Percentiles rank a stretch among this genome's conserved stretches.
phyloP scores from a whole-genome alignment of 2,888 invertebrate genomes.

The Abrostola tripartita region DNA sequence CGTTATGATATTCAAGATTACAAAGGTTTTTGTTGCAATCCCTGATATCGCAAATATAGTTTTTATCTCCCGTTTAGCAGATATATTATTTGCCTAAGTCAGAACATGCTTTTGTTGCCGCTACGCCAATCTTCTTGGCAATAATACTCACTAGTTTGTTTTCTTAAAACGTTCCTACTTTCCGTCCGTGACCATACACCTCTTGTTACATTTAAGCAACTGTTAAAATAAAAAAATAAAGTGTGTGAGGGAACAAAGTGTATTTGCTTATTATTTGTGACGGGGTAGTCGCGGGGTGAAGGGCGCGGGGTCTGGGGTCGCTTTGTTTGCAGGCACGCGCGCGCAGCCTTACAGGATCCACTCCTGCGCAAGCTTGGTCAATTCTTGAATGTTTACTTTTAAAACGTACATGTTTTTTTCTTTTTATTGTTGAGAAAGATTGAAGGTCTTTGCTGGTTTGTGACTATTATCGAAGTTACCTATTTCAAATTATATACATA shows the following conservation, averaged over 20 bases:
- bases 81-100: no score
- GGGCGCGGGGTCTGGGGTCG: constrained; percentile 50
- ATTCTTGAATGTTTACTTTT: constrained; percentile 63
- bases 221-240: constrained; percentile 69
- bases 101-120: no score
- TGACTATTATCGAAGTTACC: constrained; percentile 43
- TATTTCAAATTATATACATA: not conserved
- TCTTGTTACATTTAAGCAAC: constrained; percentile 67
- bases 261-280: constrained; percentile 78
- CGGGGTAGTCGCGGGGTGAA: constrained; percentile 47
- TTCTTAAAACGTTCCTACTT: constrained; percentile 23
- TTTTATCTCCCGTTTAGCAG: no score
- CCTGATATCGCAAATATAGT: no score
- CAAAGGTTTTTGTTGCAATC: no score
- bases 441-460: constrained; percentile 50
- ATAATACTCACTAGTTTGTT: constrained; percentile 31
- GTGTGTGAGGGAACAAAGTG: constrained; percentile 69
- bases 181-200: constrained; percentile 52
- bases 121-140: constrained; percentile 3
- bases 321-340: constrained; percentile 83
- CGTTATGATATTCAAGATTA: no score
- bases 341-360: constrained; percentile 64
- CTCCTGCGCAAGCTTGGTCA: constrained; percentile 67
- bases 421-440: constrained; percentile 45
- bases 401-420: constrained; percentile 50